Percentiles rank a stretch among this genome's conserved stretches.
These are phyloP conservation scores for Cactoblastis cactorum DNA, from an alignment of 2,888 invertebrate genomes.

Conservation along the genomic window DNA sequence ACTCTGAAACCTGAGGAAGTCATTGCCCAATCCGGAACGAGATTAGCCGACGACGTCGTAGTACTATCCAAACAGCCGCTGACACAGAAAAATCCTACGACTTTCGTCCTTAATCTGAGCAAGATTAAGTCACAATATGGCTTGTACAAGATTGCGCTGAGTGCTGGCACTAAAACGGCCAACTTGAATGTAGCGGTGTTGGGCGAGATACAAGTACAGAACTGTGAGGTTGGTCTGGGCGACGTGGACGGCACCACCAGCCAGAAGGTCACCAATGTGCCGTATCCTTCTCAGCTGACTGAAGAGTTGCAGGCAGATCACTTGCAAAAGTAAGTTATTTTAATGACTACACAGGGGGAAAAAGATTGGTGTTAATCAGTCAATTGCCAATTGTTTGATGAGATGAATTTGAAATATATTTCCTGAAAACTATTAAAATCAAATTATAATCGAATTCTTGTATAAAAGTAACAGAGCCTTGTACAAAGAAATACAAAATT, in stretches of 20 bases:
- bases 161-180: constrained; percentile 81
- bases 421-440: too few species aligned
- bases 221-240: constrained; percentile 91
- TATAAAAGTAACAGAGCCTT: too few species aligned
- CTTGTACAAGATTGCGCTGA: constrained; percentile 89
- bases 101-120: constrained; percentile 88
- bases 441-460: too few species aligned
- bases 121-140: constrained; percentile 90
- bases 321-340: constrained; percentile 84
- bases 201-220: constrained; percentile 86
- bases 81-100: constrained; percentile 77
- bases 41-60: constrained; percentile 85
- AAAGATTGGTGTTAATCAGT: too few species aligned
- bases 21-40: constrained; percentile 86
- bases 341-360: too few species aligned
- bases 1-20: constrained; percentile 82
- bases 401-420: too few species aligned
- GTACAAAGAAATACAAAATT: too few species aligned
- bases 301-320: constrained; percentile 90
- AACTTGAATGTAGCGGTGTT: constrained; percentile 84
- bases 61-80: constrained; percentile 84
- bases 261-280: constrained; percentile 86
- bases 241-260: constrained; percentile 94
- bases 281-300: constrained; percentile 84
- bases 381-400: too few species aligned